These are phyloP conservation scores for Drosophila tristis DNA, from an alignment of 1,140 invertebrate species.

Conservation along the genomic window DNA sequence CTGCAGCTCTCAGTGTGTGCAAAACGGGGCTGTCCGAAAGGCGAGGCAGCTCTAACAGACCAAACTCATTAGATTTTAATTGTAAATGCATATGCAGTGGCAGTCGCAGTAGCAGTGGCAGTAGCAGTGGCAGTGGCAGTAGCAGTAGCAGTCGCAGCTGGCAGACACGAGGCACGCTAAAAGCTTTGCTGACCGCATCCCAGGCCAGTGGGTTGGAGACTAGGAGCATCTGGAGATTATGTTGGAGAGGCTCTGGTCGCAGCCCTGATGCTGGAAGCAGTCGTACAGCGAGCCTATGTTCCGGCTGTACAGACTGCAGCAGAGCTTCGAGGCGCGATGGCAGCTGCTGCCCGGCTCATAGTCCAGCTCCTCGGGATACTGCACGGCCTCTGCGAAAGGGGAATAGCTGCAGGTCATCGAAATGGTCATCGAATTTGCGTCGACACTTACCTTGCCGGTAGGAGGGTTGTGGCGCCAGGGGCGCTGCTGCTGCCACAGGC, in stretches of 20 bases:
- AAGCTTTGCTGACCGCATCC: conserved; percentile 14
- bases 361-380: conserved; percentile 43
- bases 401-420: conserved; percentile 3
- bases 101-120: too few relatives aligned
- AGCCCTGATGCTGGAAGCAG: conserved; percentile 49
- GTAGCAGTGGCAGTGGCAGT: too few relatives aligned
- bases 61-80: conserved; percentile 25
- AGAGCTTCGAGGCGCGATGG: conserved; percentile 44
- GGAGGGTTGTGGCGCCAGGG: conserved; percentile 18
- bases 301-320: conserved; percentile 31
- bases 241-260: conserved; percentile 42
- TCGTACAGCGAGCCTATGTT: conserved; percentile 51
- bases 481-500: not conserved
- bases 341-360: conserved; percentile 38
- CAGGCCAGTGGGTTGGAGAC: conserved; percentile 11
- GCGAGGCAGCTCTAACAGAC: conserved; percentile 1
- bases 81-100: conserved; percentile 19
- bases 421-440: not conserved
- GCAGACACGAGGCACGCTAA: not conserved
- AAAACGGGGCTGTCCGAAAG: not conserved
- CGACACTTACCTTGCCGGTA: conserved; percentile 38
- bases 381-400: conserved; percentile 37
- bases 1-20: conserved; percentile 1
- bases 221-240: conserved; percentile 62
- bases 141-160: too few relatives aligned